A percentile compares a stretch with the other conserved stretches of the same genome.
phyloP scores from a whole-genome alignment of 2,113 vertebrate species.

The Zeus faber region DNA sequence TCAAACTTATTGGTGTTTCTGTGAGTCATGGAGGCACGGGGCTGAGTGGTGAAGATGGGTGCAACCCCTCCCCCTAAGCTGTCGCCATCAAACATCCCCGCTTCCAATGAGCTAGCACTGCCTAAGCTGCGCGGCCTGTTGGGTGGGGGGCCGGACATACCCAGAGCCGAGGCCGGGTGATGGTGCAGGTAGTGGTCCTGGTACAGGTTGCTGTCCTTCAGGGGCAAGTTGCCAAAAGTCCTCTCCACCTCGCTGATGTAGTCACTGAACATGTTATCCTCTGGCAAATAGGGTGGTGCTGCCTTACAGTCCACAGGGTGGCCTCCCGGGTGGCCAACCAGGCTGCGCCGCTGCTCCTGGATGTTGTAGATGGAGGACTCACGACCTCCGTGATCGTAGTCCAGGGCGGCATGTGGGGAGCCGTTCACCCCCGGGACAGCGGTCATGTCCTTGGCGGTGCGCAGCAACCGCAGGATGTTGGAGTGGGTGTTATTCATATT shows the following conservation, averaged over 20 bases:
- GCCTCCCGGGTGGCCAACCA: constrained; percentile 79
- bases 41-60: constrained; percentile 91
- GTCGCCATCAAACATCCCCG: constrained; percentile 94
- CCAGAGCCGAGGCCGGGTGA: constrained; percentile 80
- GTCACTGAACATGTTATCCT: constrained; percentile 97
- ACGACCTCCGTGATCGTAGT: constrained; percentile 89
- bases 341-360: constrained; percentile 93
- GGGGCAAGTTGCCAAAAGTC: constrained; percentile 96
- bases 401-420: constrained; percentile 93
- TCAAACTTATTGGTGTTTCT: constrained; percentile 84
- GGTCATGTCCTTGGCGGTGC: constrained; percentile 98
- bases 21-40: constrained; percentile 84
- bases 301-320: constrained; percentile 68
- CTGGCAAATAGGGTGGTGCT: constrained; percentile 90
- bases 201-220: constrained; percentile 98
- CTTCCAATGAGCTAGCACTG: constrained; percentile 94
- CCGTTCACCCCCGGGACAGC: constrained; percentile 95
- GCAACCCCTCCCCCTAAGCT: constrained; percentile 82
- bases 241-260: constrained; percentile 98
- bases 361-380: constrained; percentile 93
- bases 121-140: constrained; percentile 89
- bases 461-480: constrained; percentile 95
- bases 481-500: constrained; percentile 99
- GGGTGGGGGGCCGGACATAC: constrained; percentile 77
- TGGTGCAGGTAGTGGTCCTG: constrained; percentile 97